phyloP scores from a whole-genome alignment of 2,888 invertebrate genomes.

The Coelinius sp. region DNA sequence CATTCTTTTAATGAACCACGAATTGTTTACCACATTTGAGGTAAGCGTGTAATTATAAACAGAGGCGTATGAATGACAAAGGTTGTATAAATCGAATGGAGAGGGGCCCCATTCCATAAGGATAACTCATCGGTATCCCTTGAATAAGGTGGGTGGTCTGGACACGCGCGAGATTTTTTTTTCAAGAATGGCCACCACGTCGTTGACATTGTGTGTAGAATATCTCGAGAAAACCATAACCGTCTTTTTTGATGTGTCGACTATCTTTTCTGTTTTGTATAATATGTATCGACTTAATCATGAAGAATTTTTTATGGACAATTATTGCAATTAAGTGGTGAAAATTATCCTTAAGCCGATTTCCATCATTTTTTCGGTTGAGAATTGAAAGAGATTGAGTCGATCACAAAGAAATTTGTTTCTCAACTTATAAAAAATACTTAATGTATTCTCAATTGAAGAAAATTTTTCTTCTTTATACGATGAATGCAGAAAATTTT shows the following conservation, averaged over 20 bases:
- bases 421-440: no score
- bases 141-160: slow-evolving; percentile 46
- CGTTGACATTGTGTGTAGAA: slow-evolving; percentile 45
- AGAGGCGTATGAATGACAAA: not conserved
- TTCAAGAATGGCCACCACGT: slow-evolving; percentile 65
- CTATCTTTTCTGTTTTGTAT: not conserved
- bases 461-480: not conserved
- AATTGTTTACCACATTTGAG: slow-evolving; percentile 9
- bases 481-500: not conserved
- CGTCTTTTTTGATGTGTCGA: not conserved
- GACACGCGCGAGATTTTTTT: slow-evolving; percentile 38
- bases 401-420: no score
- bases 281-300: not conserved
- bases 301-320: not conserved
- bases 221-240: slow-evolving; percentile 8
- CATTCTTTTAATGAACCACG: not conserved
- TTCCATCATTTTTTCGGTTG: no score
- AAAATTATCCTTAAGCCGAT: no score
- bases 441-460: no score
- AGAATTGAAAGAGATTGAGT: no score
- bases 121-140: slow-evolving; percentile 24
- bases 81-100: not conserved
- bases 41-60: slow-evolving; percentile 22
- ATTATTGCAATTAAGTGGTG: no score
- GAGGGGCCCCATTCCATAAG: not conserved